Evolutionary conservation across 2,113 vertebrate genomes (phyloP), one percentile per base, ranked within the genome.

Genomic region (Hemibagrus wyckioides): DNA sequence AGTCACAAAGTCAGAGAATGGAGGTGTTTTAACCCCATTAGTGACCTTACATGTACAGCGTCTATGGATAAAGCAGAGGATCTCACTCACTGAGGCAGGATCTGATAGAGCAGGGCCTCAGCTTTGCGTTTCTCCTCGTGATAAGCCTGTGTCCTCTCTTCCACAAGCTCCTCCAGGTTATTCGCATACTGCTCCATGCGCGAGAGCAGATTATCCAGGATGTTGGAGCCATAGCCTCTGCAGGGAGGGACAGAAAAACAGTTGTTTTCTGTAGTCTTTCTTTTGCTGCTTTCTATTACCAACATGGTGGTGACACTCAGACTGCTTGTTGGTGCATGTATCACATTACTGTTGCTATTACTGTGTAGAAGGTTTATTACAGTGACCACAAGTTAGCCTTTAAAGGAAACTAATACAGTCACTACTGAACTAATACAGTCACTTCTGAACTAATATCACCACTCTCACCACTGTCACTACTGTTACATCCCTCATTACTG

Each of bases 111-210:
- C 65, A 97, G 93, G 0, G 95, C 94, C 91, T 97, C 96, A 0
- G 96, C 96, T 82, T 95, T 96, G 81, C 95, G 94, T 86, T 96
- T 97, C 94, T 97, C 96, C 90, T 97, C 96, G 90, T 97, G 93
- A 92, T 97, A 97, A 0, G 96, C 96, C 90, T 97, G 96, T 0
- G 96, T 97, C 0, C 96, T 86, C 87, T 97, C 96, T 90, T 97
- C 96, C 87, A 97, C 96, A 91, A 97, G 92, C 85, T 96, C 96
- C 92, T 97, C 96, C 92, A 97, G 93, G 90, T 97, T 97, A 92
- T 97, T 96, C 84, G 96, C 96, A 0, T 97, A 97, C 86, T 97
- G 96, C 92, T 97, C 96, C 96, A 97, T 97, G 75, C 96, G 96
- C 0, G 94, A 94, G 89, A 97, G 92, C 61, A 97, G 93, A 90